These are phyloP conservation scores for Cyrtonyx montezumae DNA, from an alignment of 2,113 vertebrate genomes.

Conservation along the genomic window DNA sequence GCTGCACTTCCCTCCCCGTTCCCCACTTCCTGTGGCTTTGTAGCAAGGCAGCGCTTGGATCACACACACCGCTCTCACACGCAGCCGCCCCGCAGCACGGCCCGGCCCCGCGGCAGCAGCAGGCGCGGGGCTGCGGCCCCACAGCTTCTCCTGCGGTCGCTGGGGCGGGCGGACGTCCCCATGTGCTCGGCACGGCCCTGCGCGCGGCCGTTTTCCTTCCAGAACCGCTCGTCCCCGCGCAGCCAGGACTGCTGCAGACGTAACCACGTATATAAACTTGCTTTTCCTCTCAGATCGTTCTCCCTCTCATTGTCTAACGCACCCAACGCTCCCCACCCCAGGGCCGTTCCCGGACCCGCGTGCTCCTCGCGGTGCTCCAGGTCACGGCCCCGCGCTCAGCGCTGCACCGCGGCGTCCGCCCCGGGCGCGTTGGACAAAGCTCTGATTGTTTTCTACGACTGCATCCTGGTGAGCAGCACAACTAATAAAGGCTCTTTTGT, in stretches of 20 bases:
- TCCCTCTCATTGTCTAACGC: not conserved
- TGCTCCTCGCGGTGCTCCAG: too few species aligned
- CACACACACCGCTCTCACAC: not conserved
- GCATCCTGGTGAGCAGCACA: conserved; percentile 72
- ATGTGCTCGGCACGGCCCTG: not conserved
- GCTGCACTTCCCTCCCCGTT: not conserved
- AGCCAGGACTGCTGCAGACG: not conserved
- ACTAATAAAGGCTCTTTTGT: conserved; percentile 83
- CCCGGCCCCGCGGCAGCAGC: not conserved
- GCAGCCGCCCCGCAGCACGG: not conserved
- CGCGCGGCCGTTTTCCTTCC: not conserved
- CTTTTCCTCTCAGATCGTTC: not conserved
- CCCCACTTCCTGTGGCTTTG: not conserved
- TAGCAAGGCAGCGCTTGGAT: not conserved
- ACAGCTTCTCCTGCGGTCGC: accelerated
- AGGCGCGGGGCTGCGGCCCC: not conserved
- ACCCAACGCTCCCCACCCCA: not conserved
- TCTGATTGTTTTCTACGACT: conserved; percentile 12
- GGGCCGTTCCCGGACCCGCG: too few species aligned
- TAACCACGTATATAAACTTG: not conserved
- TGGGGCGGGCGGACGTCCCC: not conserved
- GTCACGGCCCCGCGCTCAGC: too few species aligned
- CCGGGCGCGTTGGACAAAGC: not conserved
- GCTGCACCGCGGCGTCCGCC: too few species aligned
- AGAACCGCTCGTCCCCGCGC: too few species aligned